A percentile compares a stretch with the other conserved stretches of the same genome.
phyloP scores from a whole-genome alignment of 2,888 invertebrate genomes.

The Timema podura region DNA sequence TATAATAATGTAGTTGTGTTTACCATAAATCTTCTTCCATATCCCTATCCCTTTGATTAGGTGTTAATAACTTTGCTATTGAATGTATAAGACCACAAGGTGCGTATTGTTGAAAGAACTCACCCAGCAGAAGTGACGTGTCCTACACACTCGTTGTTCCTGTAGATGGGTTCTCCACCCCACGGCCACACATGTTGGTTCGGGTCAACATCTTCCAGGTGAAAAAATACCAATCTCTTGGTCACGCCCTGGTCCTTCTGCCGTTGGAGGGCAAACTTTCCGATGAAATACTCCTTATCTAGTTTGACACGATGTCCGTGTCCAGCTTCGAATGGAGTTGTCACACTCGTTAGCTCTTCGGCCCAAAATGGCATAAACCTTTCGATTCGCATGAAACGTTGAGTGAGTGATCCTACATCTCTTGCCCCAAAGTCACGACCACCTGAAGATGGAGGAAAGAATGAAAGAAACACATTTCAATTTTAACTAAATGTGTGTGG shows the following conservation, averaged over 20 bases:
- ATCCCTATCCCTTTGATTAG: not conserved
- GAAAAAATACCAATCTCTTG: constrained; percentile 59
- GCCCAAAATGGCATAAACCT: constrained; percentile 64
- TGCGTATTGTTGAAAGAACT: constrained; percentile 16
- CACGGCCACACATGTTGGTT: constrained; percentile 66
- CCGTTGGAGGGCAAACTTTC: constrained; percentile 57
- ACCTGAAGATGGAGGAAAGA: constrained; percentile 41
- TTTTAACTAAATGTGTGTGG: no score
- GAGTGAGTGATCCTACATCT: constrained; percentile 63
- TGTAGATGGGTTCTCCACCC: constrained; percentile 61
- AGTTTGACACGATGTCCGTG: constrained; percentile 57
- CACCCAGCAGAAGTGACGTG: constrained; percentile 62
- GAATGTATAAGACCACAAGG: not conserved
- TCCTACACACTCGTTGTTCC: constrained; percentile 61
- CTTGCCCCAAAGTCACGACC: constrained; percentile 63
- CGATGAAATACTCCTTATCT: constrained; percentile 56
- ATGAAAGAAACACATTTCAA: no score
- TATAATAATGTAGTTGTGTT: no score
- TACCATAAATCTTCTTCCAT: not conserved
- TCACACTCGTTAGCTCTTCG: constrained; percentile 55
- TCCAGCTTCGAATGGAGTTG: constrained; percentile 62
- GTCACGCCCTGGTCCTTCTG: constrained; percentile 59
- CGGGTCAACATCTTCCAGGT: constrained; percentile 57
- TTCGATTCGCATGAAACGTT: constrained; percentile 60
- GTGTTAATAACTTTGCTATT: not conserved